Evolutionary conservation across 2,888 invertebrate genomes (phyloP).

Genomic region (Cactoblastis cactorum): DNA sequence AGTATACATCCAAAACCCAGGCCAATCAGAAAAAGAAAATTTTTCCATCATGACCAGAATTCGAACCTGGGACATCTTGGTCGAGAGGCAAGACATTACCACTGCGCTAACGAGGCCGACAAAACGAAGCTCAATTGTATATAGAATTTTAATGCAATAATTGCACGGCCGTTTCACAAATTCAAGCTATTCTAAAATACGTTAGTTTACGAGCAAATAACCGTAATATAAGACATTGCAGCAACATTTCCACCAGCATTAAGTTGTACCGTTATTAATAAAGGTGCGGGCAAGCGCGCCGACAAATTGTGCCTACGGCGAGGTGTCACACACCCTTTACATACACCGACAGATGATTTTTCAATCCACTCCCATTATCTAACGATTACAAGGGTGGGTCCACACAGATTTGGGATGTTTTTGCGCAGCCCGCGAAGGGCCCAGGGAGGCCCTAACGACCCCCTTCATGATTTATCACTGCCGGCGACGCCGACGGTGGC

Average conservation of each 20-base stretch:
- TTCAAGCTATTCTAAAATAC: not conserved
- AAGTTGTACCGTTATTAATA: constrained; percentile 20
- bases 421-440: constrained; percentile 43
- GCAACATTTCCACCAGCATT: constrained; percentile 5
- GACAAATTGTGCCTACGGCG: constrained; percentile 30
- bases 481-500: constrained; percentile 42
- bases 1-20: too few relatives aligned
- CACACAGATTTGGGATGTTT: constrained; percentile 69
- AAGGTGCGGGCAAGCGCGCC: constrained; percentile 17
- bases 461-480: constrained; percentile 62
- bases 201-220: not conserved
- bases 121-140: too few relatives aligned
- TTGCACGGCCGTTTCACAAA: not conserved
- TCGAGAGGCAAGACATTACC: too few relatives aligned
- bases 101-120: too few relatives aligned
- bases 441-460: constrained; percentile 47
- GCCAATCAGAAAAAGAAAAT: too few relatives aligned
- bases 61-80: too few relatives aligned
- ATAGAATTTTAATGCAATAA: not conserved
- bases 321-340: constrained; percentile 43
- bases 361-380: constrained; percentile 73
- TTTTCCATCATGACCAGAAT: too few relatives aligned
- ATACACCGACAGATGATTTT: constrained; percentile 66
- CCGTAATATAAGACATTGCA: not conserved
- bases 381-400: constrained; percentile 74